Conservation (phyloP, 1,140 invertebrate species). For the Eupristina koningsbergeri region DNA sequence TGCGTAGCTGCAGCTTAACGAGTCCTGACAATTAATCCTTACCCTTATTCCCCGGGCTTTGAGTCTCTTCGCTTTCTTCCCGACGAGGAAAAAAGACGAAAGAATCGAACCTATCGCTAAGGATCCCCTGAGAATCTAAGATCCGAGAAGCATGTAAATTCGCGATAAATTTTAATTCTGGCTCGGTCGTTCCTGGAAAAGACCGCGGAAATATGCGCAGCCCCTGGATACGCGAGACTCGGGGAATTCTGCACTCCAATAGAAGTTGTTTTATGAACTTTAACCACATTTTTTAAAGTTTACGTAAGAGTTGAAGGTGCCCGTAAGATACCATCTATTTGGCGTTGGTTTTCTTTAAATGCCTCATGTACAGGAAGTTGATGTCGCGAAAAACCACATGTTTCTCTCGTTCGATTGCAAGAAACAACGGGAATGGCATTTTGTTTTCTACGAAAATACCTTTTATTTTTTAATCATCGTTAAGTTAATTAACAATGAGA, state of each 20-base stretch:
- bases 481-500: background rate
- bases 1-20: background rate
- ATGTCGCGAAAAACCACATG: background rate
- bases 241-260: background rate
- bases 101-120: no score
- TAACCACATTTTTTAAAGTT: constrained; percentile 1
- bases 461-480: background rate
- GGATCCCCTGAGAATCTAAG: background rate
- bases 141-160: background rate
- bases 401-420: background rate
- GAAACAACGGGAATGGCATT: background rate
- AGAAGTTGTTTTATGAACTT: background rate
- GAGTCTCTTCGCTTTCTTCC: no score
- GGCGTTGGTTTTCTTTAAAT: background rate
- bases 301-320: background rate
- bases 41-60: no score
- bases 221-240: background rate
- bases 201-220: background rate
- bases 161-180: background rate
- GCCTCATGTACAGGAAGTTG: background rate
- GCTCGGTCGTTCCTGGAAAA: background rate
- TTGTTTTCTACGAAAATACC: background rate
- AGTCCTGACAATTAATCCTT: background rate
- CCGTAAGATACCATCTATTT: background rate
- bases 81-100: no score